Evolutionary conservation across 2,797 vertebrate species (phyloP), one percentile per base, ranked within the genome.

Genomic region (Vipera ursinii): DNA sequence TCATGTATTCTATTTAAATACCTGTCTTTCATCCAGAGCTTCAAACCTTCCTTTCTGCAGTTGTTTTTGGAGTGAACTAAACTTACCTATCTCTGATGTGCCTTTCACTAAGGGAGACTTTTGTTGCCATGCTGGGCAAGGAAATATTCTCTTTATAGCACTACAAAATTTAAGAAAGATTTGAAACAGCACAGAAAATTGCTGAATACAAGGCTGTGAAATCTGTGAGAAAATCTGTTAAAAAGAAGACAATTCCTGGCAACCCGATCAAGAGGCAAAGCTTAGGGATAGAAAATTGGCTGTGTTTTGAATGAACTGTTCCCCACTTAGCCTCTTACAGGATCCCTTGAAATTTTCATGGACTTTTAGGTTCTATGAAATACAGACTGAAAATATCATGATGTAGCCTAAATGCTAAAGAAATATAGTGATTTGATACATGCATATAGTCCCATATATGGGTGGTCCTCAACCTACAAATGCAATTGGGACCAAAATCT

Each of bases 1-100:
- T 44, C 89, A 82, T 78, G 0, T 32, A 93, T 88, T 3, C 86
- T 94, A 65, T 38, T 60, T 94, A 87, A 51, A 92, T 86, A 69
- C 89, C 65, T 93, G 15, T 95, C 51, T 44, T 63, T 82, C 85
- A 8, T 57, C 48, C 22, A 57, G 44, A 73, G 26, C 56, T 89
- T 88, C n/a, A 48, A 15, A 55, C 13, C 60, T 56, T 44, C 9
- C n/a, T 56, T 48, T 60, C 44, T 28, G 73, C 24, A 38, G 14
- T 5, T 91, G 3, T 6, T 15, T 55, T n/a, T 60, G 56, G 53
- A 48, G 59, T 51, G 55, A 26, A 32, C n/a, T 63, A 53, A 85
- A 89, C 57, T 53, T 89, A 24, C 17, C n/a, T 88, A n/a, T 24
- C 48, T 60, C 59, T 65, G 32, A 86, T n/a, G 14, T 86, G 20